Conservation (phyloP, 2,888 invertebrate species). For the Cataglyphis altisquamis region DNA sequence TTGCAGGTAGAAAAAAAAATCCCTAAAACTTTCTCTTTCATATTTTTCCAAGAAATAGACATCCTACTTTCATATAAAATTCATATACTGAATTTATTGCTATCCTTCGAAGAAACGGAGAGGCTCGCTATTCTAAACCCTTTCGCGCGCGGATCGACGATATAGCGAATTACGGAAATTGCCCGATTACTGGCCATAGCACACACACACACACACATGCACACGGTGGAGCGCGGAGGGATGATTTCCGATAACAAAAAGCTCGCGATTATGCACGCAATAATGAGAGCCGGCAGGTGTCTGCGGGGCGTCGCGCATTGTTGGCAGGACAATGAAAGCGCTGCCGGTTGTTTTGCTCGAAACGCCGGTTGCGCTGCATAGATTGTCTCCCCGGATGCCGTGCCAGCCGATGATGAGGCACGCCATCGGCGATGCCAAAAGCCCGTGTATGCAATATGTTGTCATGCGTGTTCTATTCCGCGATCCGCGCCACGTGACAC, state of each 20-base stretch:
- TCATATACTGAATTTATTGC: neutral
- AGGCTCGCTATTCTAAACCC: slow-evolving; percentile 28
- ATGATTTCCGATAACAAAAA: slow-evolving; percentile 81
- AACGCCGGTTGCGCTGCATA: slow-evolving; percentile 72
- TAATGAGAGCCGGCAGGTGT: slow-evolving; percentile 84
- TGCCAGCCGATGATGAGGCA: slow-evolving; percentile 70
- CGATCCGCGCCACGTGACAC: slow-evolving; percentile 60
- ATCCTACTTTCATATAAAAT: neutral
- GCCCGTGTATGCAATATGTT: slow-evolving; percentile 82
- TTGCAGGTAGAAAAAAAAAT: no score
- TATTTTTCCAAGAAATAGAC: no score
- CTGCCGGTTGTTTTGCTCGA: slow-evolving; percentile 73
- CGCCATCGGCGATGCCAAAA: slow-evolving; percentile 72
- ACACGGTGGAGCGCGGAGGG: slow-evolving; percentile 37
- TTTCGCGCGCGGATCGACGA: slow-evolving; percentile 42
- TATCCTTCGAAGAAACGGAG: slow-evolving; percentile 5
- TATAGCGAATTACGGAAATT: slow-evolving; percentile 72
- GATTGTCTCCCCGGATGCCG: slow-evolving; percentile 76
- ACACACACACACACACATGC: neutral
- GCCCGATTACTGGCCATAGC: slow-evolving; percentile 65
- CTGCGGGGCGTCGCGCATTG: slow-evolving; percentile 73
- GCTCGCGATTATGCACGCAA: slow-evolving; percentile 80
- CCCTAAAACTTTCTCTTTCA: no score
- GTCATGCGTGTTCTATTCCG: slow-evolving; percentile 74
- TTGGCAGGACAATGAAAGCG: slow-evolving; percentile 76